Percentiles rank a stretch among this genome's conserved stretches.
Evolutionary conservation across 2,888 invertebrate genomes (phyloP).

Genomic region (Leptinotarsa tumamoca): DNA sequence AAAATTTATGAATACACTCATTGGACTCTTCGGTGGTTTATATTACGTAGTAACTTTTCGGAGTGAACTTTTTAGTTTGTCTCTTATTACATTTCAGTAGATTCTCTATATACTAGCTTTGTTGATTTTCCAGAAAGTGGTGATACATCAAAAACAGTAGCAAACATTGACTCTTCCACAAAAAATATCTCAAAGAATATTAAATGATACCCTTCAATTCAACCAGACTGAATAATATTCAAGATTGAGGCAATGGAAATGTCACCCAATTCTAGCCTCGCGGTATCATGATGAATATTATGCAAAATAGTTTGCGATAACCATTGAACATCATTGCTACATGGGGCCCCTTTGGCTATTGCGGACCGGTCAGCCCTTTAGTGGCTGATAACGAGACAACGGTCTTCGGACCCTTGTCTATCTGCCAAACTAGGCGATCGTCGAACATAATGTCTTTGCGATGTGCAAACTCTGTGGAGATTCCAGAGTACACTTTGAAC

Average conservation of each 20-base stretch:
- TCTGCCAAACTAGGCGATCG: constrained; percentile 15
- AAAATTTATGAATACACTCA: no score
- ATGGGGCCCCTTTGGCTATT: constrained; percentile 26
- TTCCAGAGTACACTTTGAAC: background rate
- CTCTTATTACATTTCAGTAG: no score
- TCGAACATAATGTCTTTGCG: constrained; percentile 21
- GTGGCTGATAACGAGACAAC: constrained; percentile 63
- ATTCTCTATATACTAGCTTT: no score
- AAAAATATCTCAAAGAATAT: background rate
- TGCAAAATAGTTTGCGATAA: constrained; percentile 26
- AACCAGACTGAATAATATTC: background rate
- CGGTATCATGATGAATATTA: constrained; percentile 18
- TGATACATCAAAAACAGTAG: background rate
- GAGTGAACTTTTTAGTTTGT: no score
- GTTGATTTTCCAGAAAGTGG: no score
- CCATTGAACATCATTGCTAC: constrained; percentile 29
- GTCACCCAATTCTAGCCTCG: background rate
- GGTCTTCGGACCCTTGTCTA: constrained; percentile 45
- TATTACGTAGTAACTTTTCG: no score
- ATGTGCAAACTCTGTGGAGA: constrained; percentile 24
- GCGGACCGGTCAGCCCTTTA: constrained; percentile 65
- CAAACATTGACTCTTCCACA: background rate
- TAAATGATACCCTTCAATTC: background rate
- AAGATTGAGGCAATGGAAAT: background rate
- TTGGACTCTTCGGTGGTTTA: no score